Evolutionary conservation across 2,113 vertebrate species (phyloP), one percentile per base, ranked within the genome.

Genomic region (Ceratotherium simum): DNA sequence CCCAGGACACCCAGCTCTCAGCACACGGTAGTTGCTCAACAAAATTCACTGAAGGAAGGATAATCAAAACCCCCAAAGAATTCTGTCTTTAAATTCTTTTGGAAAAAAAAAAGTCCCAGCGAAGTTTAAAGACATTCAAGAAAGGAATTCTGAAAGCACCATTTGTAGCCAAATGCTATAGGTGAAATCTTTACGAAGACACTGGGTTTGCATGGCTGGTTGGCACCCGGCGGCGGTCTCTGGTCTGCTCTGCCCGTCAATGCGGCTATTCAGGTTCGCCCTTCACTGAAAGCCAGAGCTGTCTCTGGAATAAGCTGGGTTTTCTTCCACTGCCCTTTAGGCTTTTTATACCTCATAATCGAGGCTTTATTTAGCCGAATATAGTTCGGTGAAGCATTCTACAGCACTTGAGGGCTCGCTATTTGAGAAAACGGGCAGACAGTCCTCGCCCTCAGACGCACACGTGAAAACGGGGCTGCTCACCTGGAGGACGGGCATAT

Each of bases 291-390:
- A 75, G 95, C 82, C 56, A 2, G 48, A 39, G 95, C 92, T 72
- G 62, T 90, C 96, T 91, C 14, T 4, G 90, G 67, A 78, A 42
- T 25, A n/a, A 76, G 84, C 93, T 46, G 14, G 72, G 91, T 89
- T 90, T 96, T 96, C 97, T 98, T 95, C 94, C 97, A 91, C 46
- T 81, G 81, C 93, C 82, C 96, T 95, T 42, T 58, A 51, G 67
- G 81, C 48, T 27, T 67, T 91, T 60, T 20, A 75, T 39, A 79
- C 95, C 84, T 96, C 95, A 96, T 94, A 97, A 98, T 93, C 62
- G 31, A 0, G 8, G 96, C 91, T 96, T 97, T 93, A 86, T 95
- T 89, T 29, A 75, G 93, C 91, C 0, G 6, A 85, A 64, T 39
- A 29, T 67, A 54, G 94, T 21, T 79, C 39, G 94, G 86, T 6